phyloP scores from a whole-genome alignment of 2,888 invertebrate species.

The Rhimphoctona megacephalus region DNA sequence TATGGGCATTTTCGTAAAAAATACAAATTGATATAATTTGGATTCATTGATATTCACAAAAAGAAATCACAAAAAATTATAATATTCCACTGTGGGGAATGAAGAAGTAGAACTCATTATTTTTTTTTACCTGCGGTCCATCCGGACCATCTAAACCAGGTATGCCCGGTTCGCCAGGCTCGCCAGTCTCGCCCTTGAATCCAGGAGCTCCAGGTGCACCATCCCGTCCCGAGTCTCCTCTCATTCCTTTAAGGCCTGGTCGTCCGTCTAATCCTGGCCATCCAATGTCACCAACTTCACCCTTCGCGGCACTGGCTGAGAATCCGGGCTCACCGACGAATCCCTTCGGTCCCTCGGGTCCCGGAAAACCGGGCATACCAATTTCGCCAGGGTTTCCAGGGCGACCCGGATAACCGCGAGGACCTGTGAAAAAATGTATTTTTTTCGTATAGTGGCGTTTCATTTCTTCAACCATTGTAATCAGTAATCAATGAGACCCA shows the following conservation, averaged over 20 bases:
- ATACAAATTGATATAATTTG: neutral
- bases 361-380: conserved; percentile 89
- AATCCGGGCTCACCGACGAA: conserved; percentile 88
- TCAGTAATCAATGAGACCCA: no score
- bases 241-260: conserved; percentile 79
- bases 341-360: conserved; percentile 87
- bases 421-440: conserved; percentile 84
- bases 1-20: neutral
- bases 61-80: neutral
- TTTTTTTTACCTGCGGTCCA: conserved; percentile 77
- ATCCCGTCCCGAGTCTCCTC: conserved; percentile 81
- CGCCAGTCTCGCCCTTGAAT: conserved; percentile 83
- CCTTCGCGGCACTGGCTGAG: conserved; percentile 84
- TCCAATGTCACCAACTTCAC: conserved; percentile 84
- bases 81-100: neutral
- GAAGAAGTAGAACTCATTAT: neutral
- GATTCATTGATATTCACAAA: neutral
- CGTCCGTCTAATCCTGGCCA: conserved; percentile 79
- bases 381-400: conserved; percentile 87
- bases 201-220: conserved; percentile 81
- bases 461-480: neutral
- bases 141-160: conserved; percentile 84
- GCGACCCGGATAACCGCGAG: conserved; percentile 87
- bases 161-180: conserved; percentile 85
- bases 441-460: neutral